Evolutionary conservation across 2,113 vertebrate genomes (phyloP), one percentile per base, ranked within the genome.

Genomic region (Struthidea cinerea): DNA sequence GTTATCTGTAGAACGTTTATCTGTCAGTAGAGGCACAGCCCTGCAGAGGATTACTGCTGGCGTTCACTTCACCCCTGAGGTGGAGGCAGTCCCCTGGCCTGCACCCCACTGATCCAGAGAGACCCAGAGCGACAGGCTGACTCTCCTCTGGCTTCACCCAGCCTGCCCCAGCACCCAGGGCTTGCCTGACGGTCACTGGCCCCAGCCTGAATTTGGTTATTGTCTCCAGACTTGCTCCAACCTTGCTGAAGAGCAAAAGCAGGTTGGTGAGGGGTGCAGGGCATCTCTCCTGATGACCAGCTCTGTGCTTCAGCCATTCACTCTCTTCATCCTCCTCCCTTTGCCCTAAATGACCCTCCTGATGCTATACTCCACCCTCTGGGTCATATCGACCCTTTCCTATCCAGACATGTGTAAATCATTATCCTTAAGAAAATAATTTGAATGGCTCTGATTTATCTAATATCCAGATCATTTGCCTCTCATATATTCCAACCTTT

Each of bases 101-200:
- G 41, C 24, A 37, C 4, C 1, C 23, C 15, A 1, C 4, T 10
- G 32, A 57, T 11, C 22, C 10, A 6, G 57, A 63, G 52, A 57
- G 32, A 49, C 32, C 28, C 57, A 68, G 81, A 73, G 56, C 1
- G 2, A 18, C 16, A 59, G 46, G 16, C 11, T 55, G 67, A 26
- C 44, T 16, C 30, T 82, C 20, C 42, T 71, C 53, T 4, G 4
- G 23, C 26, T 76, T 71, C 44, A 23, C 20, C 23, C 53, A 64
- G 5, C 22, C 49, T 33, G n/a, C 4, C 32, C 24, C 37, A 27
- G 24, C 0, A 0, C 16, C 11, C 3, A 3, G 23, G 20, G 24
- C 56, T 74, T 84, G 56, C 50, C 64, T 39, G 55, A 27, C 0
- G 0, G 8, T 26, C 4, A 1, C 35, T 33, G 24, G 16, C 10